These are phyloP conservation scores for Agrilus cyanescens DNA, from an alignment of 2,888 invertebrate genomes.

Conservation along the genomic window DNA sequence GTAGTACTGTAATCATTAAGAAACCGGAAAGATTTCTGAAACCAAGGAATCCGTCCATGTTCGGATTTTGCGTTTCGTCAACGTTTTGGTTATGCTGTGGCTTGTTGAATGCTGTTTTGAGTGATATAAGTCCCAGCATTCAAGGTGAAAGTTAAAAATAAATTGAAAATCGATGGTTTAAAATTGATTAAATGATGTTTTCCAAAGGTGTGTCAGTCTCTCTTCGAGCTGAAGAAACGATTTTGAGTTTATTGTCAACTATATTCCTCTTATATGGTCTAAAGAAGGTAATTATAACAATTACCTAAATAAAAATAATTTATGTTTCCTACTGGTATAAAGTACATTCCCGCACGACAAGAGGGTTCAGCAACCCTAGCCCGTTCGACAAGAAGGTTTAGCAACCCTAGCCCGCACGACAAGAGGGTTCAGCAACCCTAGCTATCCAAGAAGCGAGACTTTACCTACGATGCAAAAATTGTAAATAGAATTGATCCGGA, in stretches of 20 bases:
- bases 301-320: too few relatives aligned
- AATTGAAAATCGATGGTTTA: too few relatives aligned
- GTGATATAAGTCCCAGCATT: conserved; percentile 23
- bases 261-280: conserved; percentile 26
- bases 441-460: too few relatives aligned
- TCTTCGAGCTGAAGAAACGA: conserved; percentile 24
- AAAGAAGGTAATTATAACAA: conserved; percentile 13
- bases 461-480: too few relatives aligned
- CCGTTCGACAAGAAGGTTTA: too few relatives aligned
- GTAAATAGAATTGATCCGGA: too few relatives aligned
- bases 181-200: background rate
- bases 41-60: conserved; percentile 3
- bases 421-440: too few relatives aligned
- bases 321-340: too few relatives aligned
- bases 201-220: conserved; percentile 24
- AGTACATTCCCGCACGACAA: too few relatives aligned
- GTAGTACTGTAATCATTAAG: conserved; percentile 25
- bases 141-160: conserved; percentile 19
- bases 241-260: conserved; percentile 22
- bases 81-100: conserved; percentile 21
- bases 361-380: too few relatives aligned
- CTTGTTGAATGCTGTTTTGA: conserved; percentile 25
- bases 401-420: too few relatives aligned
- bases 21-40: conserved; percentile 10
- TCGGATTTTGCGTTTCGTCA: conserved; percentile 8